These are phyloP conservation scores for Brachionus asplanchnoidis DNA, from an alignment of 1,140 invertebrate species.

Conservation along the genomic window DNA sequence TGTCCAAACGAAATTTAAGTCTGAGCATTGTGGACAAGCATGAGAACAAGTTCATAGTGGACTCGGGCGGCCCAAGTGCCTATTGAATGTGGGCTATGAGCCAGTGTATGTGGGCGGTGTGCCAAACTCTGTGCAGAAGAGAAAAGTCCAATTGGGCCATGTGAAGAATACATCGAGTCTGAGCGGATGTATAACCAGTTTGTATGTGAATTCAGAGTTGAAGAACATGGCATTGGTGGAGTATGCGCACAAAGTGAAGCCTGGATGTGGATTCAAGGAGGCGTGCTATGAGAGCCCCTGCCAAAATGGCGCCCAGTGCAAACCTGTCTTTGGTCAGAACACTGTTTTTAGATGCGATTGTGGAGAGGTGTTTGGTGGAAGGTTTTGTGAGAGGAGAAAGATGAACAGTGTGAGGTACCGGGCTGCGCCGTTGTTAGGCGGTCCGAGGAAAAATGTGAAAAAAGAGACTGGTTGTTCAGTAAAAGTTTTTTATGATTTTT, in stretches of 20 bases:
- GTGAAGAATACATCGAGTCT: slow-evolving; percentile 75
- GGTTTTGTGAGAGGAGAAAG: neutral
- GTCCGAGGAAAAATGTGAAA: neutral
- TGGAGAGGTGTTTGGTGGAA: neutral
- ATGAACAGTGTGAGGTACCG: neutral
- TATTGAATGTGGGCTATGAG: slow-evolving; percentile 72
- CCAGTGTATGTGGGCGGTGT: slow-evolving; percentile 87
- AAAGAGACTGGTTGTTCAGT: slow-evolving; percentile 45
- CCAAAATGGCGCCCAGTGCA: neutral
- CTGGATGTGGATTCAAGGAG: slow-evolving; percentile 59
- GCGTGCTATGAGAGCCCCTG: slow-evolving; percentile 70
- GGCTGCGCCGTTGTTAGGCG: neutral
- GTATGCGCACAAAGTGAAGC: slow-evolving; percentile 71
- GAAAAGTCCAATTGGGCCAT: slow-evolving; percentile 81
- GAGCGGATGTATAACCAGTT: slow-evolving; percentile 82
- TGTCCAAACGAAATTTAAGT: slow-evolving; percentile 89
- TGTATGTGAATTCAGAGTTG: slow-evolving; percentile 87
- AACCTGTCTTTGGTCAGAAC: neutral
- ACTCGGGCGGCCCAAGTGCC: slow-evolving; percentile 76
- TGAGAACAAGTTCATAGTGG: slow-evolving; percentile 80
- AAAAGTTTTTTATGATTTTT: slow-evolving; percentile 48
- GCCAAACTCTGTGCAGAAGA: slow-evolving; percentile 70
- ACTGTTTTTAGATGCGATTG: neutral
- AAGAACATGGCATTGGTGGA: slow-evolving; percentile 81
- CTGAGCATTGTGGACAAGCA: slow-evolving; percentile 76